Evolutionary conservation across 2,888 invertebrate genomes (phyloP).

Genomic region (Scaptomyza reducta): DNA sequence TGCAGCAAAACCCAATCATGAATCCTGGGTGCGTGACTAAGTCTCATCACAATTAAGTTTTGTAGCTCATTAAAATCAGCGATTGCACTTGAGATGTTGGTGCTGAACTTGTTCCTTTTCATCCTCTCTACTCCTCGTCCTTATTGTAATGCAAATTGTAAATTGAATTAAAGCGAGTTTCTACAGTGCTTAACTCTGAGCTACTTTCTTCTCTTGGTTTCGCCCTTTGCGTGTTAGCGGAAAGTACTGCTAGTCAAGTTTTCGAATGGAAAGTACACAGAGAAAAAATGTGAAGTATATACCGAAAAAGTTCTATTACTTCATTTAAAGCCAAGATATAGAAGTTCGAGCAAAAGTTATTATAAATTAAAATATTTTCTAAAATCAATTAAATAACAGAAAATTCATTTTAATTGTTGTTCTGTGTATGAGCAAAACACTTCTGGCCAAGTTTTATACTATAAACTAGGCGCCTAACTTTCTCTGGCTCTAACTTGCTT

Average conservation of each 20-base stretch:
- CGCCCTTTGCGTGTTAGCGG: slow-evolving; percentile 33
- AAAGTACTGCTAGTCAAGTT: slow-evolving; percentile 16
- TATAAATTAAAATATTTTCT: background rate
- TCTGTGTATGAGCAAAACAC: background rate
- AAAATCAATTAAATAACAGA: background rate
- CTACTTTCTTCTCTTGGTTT: slow-evolving; percentile 25
- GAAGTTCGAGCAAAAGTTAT: background rate
- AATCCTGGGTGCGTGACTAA: slow-evolving; percentile 42
- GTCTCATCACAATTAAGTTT: slow-evolving; percentile 63
- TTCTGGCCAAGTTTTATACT: slow-evolving; percentile 2
- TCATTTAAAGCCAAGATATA: too few relatives aligned
- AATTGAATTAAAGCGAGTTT: slow-evolving; percentile 72
- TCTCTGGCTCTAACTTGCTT: slow-evolving; percentile 16
- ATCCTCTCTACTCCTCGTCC: background rate
- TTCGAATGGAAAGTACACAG: slow-evolving; percentile 10
- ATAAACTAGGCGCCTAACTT: slow-evolving; percentile 12
- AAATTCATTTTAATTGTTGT: background rate
- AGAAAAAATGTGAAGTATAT: background rate
- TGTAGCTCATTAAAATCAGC: slow-evolving; percentile 64
- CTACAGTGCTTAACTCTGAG: slow-evolving; percentile 41
- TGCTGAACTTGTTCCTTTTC: background rate
- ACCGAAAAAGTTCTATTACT: too few relatives aligned
- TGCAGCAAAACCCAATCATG: slow-evolving; percentile 35
- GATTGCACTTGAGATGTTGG: slow-evolving; percentile 39
- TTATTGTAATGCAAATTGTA: slow-evolving; percentile 56